A percentile compares a stretch with the other conserved stretches of the same genome.
Conservation (phyloP, 2,888 invertebrate species). For the Chrysolina haemoptera region DNA sequence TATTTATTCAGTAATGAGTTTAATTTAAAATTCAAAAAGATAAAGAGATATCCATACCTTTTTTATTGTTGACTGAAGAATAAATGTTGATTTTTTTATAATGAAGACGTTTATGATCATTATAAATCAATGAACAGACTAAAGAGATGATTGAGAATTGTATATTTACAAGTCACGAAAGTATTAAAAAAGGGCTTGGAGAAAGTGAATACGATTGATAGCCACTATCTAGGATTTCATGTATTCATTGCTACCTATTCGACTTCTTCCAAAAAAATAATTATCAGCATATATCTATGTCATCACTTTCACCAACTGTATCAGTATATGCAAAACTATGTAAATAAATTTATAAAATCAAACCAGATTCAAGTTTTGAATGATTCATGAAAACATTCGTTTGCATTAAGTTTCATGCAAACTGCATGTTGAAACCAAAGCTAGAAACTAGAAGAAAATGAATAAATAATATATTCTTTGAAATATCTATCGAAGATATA, state of each 20-base stretch:
- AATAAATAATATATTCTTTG: not conserved
- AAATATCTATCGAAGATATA: too few relatives aligned
- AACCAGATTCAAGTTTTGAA: not conserved
- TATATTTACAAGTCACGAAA: too few relatives aligned
- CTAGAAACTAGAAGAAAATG: not conserved
- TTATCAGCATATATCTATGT: not conserved
- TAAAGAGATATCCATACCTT: not conserved
- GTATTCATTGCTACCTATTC: not conserved
- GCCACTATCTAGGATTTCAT: too few relatives aligned
- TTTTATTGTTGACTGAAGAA: too few relatives aligned
- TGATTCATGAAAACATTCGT: not conserved
- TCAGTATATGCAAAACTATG: slow-evolving; percentile 2
- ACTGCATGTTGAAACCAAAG: not conserved
- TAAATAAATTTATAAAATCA: not conserved
- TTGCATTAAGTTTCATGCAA: not conserved
- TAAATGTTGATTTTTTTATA: too few relatives aligned
- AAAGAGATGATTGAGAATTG: too few relatives aligned
- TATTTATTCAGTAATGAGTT: not conserved
- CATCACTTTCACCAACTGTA: slow-evolving; percentile 19
- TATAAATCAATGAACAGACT: too few relatives aligned
- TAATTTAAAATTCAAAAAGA: not conserved
- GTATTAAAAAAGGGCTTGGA: too few relatives aligned
- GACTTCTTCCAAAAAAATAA: not conserved
- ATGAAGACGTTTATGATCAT: too few relatives aligned
- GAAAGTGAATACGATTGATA: too few relatives aligned